Base-by-base conservation (phyloP, 1,140 invertebrate genomes). In the Diabrotica virgifera region DNA sequence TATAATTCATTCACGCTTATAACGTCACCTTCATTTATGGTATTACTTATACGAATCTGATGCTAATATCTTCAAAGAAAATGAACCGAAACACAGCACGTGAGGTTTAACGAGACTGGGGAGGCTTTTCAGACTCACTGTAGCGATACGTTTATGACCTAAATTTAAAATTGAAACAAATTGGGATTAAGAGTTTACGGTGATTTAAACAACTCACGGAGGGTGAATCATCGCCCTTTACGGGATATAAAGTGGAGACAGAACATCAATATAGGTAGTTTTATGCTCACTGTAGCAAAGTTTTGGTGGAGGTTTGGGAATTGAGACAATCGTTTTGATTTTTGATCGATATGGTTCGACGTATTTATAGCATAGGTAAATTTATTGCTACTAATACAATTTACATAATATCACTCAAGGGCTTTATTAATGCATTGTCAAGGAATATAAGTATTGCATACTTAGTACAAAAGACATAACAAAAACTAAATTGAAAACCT, bases 141-240 rank as follows among this genome's bases (percentile, higher is more conserved):
- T 59, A 63, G 24, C 59, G 65, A 72, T 72, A 70, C 66, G 59
- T 71, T 70, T 72, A 70, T 74, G 73, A 73, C 72, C 73, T 71
- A 76, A 72, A 71, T 74, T 74, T 73, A 72, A 74, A 76, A 74
- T 72, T 72, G 70, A 70, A 72, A 74, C 74, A 75, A 75, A 75
- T 72, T 72, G 67, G 72, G 69, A 75, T 75, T 75, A 75, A 63
- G 65, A 59, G 52, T 65, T 69, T 54, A 75, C 74, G 74, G 69
- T 71, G 74, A 75, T 75, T 75, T 75, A 70, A 72, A 73, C 75
- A 74, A 62, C 69, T 66, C 73, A 72, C 72, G 55, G 67, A 12
- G 60, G 52, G 36, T 62, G 60, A 62, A 40, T 62, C 60, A 62
- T 62, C 52, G 36, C 40, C 40, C n/a, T 46, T 46, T 46, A 46